Evolutionary conservation across 1,140 invertebrate genomes (phyloP).

Genomic region (Drosophila lacteicornis): DNA sequence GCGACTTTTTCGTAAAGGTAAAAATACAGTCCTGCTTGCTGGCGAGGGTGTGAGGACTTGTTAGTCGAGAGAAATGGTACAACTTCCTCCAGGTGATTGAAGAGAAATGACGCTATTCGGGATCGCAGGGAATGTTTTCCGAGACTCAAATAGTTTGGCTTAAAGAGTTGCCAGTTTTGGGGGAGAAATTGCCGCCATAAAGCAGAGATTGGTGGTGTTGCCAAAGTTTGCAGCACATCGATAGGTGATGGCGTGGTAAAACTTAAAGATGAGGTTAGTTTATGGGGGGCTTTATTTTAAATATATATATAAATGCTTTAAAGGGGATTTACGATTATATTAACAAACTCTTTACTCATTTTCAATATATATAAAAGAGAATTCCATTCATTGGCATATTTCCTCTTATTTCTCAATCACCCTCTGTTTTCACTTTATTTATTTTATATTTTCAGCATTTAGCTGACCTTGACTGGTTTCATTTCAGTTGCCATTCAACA

Average conservation of each 20-base stretch:
- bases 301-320: too few relatives aligned
- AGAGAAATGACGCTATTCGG: constrained; percentile 24
- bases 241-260: background rate
- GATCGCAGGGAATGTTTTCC: constrained; percentile 23
- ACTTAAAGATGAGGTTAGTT: background rate
- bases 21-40: constrained; percentile 31
- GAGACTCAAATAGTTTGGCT: constrained; percentile 33
- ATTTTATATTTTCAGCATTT: background rate
- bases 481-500: constrained; percentile 37
- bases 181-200: constrained; percentile 30
- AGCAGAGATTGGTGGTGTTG: constrained; percentile 5
- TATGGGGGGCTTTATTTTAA: background rate
- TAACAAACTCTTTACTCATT: background rate
- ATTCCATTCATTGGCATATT: too few relatives aligned
- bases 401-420: background rate
- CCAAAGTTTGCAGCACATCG: background rate
- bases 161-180: constrained; percentile 37
- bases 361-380: too few relatives aligned
- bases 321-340: too few relatives aligned
- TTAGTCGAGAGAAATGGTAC: constrained; percentile 26
- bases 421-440: background rate
- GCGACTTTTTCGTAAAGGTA: constrained; percentile 53
- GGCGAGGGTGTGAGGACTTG: constrained; percentile 10
- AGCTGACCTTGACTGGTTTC: constrained; percentile 44
- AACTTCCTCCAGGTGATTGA: constrained; percentile 34